Evolutionary conservation across 1,140 invertebrate species (phyloP).

Genomic region (Ylistrum balloti): DNA sequence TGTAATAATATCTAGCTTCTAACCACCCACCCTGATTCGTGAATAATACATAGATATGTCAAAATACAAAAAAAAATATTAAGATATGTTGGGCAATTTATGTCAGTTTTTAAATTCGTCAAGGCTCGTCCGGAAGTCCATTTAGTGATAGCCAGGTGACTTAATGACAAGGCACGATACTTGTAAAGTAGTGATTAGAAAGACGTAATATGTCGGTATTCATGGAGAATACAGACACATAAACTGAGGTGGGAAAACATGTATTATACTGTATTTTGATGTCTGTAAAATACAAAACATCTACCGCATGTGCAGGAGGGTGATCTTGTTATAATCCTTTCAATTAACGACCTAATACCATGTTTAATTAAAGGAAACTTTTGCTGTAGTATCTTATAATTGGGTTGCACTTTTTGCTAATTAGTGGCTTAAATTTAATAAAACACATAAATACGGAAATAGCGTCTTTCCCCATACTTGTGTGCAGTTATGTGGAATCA

Average conservation of each 20-base stretch:
- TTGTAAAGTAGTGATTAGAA: not conserved
- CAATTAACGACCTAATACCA: not conserved
- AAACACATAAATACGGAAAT: not conserved
- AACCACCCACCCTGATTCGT: not conserved
- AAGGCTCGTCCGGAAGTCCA: slow-evolving; percentile 5
- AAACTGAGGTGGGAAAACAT: not conserved
- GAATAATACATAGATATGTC: not conserved
- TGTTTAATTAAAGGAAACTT: slow-evolving; percentile 19
- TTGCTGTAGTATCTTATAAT: slow-evolving; percentile 1
- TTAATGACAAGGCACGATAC: slow-evolving; percentile 9
- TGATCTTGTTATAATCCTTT: not conserved
- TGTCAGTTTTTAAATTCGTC: slow-evolving; percentile 19
- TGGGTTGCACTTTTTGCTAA: not conserved
- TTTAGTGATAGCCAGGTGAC: slow-evolving; percentile 1
- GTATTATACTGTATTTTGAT: not conserved
- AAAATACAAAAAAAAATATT: not conserved
- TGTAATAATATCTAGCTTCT: not conserved
- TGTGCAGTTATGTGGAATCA: not conserved
- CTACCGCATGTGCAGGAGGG: not conserved
- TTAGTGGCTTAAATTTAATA: not conserved
- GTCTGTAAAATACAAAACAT: not conserved
- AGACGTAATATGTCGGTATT: slow-evolving; percentile 7
- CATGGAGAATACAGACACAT: not conserved
- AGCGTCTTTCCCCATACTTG: not conserved
- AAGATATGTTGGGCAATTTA: not conserved